Percentiles rank a stretch among this genome's conserved stretches.
phyloP scores from a whole-genome alignment of 2,888 invertebrate species.

The Agrotis segetum region DNA sequence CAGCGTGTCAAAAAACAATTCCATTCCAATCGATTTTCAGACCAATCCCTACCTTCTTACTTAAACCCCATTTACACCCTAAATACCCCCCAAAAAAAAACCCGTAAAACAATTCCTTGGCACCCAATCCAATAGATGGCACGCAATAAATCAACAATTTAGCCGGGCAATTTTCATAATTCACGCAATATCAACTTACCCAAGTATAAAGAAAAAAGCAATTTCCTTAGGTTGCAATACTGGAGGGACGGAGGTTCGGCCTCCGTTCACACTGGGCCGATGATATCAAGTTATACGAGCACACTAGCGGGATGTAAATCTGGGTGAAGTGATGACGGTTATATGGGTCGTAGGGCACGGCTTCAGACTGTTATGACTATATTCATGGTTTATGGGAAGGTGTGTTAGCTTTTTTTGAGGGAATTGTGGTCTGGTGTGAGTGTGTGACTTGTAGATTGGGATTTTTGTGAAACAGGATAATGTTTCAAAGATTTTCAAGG shows the following conservation, averaged over 20 bases:
- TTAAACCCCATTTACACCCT: conserved; percentile 30
- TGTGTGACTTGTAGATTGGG: not conserved
- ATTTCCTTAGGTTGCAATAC: conserved; percentile 88
- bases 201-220: conserved; percentile 89
- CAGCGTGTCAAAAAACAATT: not conserved
- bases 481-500: too few relatives aligned
- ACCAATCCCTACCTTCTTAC: conserved; percentile 22
- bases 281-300: conserved; percentile 52
- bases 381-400: conserved; percentile 47
- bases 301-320: conserved; percentile 57
- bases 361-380: conserved; percentile 46
- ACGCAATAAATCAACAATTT: conserved; percentile 89
- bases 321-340: conserved; percentile 56
- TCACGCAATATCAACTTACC: conserved; percentile 90
- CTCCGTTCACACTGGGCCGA: conserved; percentile 74
- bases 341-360: conserved; percentile 52
- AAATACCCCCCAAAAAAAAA: conserved; percentile 57
- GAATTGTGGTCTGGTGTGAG: conserved; percentile 4
- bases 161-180: conserved; percentile 89
- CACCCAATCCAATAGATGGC: conserved; percentile 77
- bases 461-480: not conserved
- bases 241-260: conserved; percentile 75
- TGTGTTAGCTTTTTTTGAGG: conserved; percentile 35
- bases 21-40: not conserved
- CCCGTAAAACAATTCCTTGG: conserved; percentile 70